Conservation (phyloP, 53 echinoderm and acorn worm genomes). For the Paracentrotus lividus region DNA sequence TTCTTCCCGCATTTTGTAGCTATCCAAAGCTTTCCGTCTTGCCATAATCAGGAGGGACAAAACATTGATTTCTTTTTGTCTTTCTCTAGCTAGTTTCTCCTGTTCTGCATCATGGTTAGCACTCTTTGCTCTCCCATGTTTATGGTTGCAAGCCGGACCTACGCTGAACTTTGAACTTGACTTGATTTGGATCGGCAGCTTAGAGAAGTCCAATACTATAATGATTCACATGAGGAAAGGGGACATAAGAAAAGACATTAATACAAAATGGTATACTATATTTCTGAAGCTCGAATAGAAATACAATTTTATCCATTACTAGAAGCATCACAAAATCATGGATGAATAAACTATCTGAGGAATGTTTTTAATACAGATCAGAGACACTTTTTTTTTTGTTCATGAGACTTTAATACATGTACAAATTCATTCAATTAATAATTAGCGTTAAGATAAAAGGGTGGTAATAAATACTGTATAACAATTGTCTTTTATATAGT, state of each 20-base stretch:
- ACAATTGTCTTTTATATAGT: too few relatives aligned
- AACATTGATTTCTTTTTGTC: conserved; percentile 90
- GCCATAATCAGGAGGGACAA: conserved; percentile 89
- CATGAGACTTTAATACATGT: too few relatives aligned
- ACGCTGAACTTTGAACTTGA: conserved; percentile 62
- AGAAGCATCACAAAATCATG: too few relatives aligned
- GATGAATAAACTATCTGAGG: too few relatives aligned
- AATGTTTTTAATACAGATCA: too few relatives aligned
- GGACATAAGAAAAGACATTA: background rate
- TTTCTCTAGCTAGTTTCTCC: conserved; percentile 74
- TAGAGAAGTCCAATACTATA: conserved; percentile 62
- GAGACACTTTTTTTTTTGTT: too few relatives aligned
- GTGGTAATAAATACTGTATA: too few relatives aligned
- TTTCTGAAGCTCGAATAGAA: background rate
- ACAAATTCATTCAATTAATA: too few relatives aligned
- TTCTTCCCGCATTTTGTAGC: conserved; percentile 92
- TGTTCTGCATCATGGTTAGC: conserved; percentile 69
- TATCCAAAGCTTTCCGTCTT: conserved; percentile 88
- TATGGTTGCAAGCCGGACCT: conserved; percentile 83
- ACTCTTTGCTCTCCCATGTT: conserved; percentile 74
- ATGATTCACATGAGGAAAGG: background rate
- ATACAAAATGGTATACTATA: background rate
- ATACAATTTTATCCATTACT: too few relatives aligned
- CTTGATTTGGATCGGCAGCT: conserved; percentile 65
- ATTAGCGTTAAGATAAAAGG: too few relatives aligned